Evolutionary conservation across 2,113 vertebrate genomes (phyloP).

Genomic region (Scomber japonicus): DNA sequence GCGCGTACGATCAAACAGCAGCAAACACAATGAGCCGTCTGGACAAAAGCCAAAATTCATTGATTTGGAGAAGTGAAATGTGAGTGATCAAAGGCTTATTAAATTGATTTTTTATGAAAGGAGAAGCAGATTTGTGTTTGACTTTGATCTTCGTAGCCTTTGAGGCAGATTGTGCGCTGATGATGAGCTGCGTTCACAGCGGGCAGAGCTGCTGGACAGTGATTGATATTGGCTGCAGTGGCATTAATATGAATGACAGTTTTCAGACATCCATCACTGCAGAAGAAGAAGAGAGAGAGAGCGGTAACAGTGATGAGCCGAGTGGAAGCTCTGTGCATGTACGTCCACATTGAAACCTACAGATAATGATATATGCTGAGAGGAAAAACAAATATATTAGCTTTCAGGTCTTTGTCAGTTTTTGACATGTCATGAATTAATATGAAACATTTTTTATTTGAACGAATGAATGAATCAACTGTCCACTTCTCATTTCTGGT

Average conservation of each 20-base stretch:
- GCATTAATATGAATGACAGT: slow-evolving; percentile 27
- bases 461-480: too few species aligned
- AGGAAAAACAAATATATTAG: neutral
- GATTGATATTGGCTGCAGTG: slow-evolving; percentile 23
- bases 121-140: slow-evolving; percentile 11
- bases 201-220: slow-evolving; percentile 31
- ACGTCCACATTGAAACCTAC: neutral
- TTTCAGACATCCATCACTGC: neutral
- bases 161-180: slow-evolving; percentile 35
- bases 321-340: neutral
- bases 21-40: slow-evolving; percentile 45
- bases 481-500: too few species aligned
- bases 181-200: slow-evolving; percentile 5
- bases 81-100: slow-evolving; percentile 61
- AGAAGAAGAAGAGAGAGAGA: neutral
- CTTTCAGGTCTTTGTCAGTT: neutral
- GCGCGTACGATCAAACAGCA: slow-evolving; percentile 47
- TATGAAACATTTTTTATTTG: too few species aligned
- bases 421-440: neutral
- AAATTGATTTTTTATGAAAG: slow-evolving; percentile 55
- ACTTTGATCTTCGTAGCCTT: slow-evolving; percentile 63
- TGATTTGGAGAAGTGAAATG: slow-evolving; percentile 26
- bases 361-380: neutral
- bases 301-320: neutral
- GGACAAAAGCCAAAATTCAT: slow-evolving; percentile 32